A percentile compares a stretch with the other conserved stretches of the same genome.
Evolutionary conservation across 2,113 vertebrate genomes (phyloP).

Genomic region (Platysternon megacephalum): DNA sequence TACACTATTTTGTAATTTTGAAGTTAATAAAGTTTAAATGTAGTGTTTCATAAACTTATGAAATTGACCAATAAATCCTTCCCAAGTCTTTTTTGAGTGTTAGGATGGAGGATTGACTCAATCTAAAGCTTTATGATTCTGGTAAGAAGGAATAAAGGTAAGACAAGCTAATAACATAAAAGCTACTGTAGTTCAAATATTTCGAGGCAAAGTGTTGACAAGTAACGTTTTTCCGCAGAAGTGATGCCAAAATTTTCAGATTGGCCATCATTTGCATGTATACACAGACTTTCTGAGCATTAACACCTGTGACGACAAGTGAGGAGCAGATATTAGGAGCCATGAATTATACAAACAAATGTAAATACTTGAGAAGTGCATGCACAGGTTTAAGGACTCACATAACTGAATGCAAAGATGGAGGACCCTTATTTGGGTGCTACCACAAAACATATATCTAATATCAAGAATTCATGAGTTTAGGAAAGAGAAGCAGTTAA

Average conservation of each 20-base stretch:
- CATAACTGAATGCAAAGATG: background rate
- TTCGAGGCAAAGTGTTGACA: background rate
- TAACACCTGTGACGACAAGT: background rate
- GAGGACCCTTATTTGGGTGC: too few species aligned
- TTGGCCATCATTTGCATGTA: background rate
- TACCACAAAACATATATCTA: background rate
- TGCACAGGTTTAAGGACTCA: background rate
- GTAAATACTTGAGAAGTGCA: background rate
- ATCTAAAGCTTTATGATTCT: background rate
- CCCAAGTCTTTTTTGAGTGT: background rate
- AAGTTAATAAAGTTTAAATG: background rate
- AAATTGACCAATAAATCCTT: background rate
- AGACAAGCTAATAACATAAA: background rate
- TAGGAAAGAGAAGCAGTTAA: background rate
- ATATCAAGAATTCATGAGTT: background rate
- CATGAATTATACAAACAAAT: background rate
- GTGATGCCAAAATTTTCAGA: background rate
- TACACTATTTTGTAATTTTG: background rate
- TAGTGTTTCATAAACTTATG: background rate
- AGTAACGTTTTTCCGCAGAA: background rate
- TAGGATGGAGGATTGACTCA: background rate
- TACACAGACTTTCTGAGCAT: background rate
- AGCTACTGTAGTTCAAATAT: background rate
- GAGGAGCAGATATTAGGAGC: background rate
- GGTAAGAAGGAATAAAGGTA: background rate